phyloP scores from a whole-genome alignment of 2,888 invertebrate species.

The Dorcus hopei region DNA sequence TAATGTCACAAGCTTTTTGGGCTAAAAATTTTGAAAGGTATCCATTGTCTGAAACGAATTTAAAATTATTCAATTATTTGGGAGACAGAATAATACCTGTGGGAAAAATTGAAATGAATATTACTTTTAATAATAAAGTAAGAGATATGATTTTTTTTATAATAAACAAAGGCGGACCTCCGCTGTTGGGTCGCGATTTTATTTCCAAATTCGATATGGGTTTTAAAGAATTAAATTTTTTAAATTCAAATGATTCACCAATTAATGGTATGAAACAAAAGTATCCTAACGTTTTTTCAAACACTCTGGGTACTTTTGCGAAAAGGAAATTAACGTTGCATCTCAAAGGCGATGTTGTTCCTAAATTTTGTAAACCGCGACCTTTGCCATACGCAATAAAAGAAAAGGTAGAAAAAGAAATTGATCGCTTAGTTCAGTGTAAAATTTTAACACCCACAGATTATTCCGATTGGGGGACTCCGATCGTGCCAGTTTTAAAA shows the following conservation, averaged over 20 bases:
- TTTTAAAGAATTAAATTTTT: slow-evolving; percentile 3
- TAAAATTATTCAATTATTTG: neutral
- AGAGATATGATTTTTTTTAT: slow-evolving; percentile 5
- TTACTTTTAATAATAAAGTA: slow-evolving; percentile 4
- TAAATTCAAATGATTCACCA: neutral
- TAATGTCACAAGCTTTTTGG: slow-evolving; percentile 6
- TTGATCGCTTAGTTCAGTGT: neutral
- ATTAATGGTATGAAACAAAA: neutral
- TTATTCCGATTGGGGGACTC: neutral
- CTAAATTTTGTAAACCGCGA: neutral
- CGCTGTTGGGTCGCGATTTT: slow-evolving; percentile 4
- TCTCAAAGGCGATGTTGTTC: neutral
- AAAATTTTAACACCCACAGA: neutral
- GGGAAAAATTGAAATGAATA: slow-evolving; percentile 1
- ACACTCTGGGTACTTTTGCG: slow-evolving; percentile 5
- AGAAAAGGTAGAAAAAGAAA: neutral
- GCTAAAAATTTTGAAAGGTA: neutral
- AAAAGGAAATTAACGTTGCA: neutral
- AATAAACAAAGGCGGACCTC: slow-evolving; percentile 6
- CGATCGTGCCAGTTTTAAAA: no score
- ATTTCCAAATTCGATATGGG: slow-evolving; percentile 4
- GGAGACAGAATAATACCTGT: neutral
- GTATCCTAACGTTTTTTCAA: slow-evolving; percentile 1
- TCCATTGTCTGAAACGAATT: neutral
- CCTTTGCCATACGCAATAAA: neutral